Evolutionary conservation across 2,888 invertebrate species (phyloP).

Genomic region (Leptothorax acervorum): DNA sequence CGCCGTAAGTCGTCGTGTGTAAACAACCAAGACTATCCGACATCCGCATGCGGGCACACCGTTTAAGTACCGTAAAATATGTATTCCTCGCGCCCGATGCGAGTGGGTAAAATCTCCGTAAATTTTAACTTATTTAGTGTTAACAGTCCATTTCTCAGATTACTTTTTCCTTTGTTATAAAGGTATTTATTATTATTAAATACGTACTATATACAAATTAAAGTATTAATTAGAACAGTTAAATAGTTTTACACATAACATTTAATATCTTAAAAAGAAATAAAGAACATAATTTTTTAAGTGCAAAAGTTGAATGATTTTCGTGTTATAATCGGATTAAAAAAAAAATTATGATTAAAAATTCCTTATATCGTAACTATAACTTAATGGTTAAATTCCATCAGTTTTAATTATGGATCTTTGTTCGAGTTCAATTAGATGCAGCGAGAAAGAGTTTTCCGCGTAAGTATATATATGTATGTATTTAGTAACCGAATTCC

Average conservation of each 20-base stretch:
- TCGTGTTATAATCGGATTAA: not conserved
- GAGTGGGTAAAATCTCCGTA: conserved; percentile 6
- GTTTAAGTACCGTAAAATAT: conserved; percentile 39
- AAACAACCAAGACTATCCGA: conserved; percentile 27
- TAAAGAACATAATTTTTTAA: not conserved
- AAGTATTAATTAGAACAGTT: not conserved
- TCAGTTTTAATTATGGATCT: not conserved
- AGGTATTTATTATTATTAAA: not conserved
- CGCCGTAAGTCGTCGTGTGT: conserved; percentile 25
- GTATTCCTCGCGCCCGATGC: not conserved
- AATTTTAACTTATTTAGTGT: not conserved
- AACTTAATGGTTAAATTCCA: not conserved
- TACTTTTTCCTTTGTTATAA: not conserved
- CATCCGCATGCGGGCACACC: conserved; percentile 7
- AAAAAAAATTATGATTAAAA: not conserved
- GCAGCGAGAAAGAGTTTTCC: not conserved
- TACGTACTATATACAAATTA: not conserved
- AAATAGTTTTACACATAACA: not conserved
- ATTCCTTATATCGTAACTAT: not conserved
- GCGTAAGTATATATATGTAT: not conserved
- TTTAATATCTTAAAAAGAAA: not conserved
- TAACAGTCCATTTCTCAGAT: not conserved
- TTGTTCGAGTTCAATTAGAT: conserved; percentile 22
- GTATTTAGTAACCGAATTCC: conserved; percentile 2
- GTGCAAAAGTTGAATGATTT: not conserved